phyloP scores from a whole-genome alignment of 2,113 vertebrate species.

The Eulemur macaco region DNA sequence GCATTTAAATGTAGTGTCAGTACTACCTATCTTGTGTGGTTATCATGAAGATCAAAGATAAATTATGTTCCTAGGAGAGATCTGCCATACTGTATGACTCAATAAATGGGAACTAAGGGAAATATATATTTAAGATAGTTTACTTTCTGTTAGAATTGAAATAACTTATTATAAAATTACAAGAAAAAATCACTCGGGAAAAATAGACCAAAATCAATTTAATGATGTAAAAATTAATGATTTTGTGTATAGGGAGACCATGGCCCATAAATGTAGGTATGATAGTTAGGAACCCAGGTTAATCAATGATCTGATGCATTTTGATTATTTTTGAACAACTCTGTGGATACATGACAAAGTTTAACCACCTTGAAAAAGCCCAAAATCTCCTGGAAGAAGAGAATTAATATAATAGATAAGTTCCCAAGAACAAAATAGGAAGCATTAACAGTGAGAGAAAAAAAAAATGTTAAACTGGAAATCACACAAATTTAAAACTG shows the following conservation, averaged over 20 bases:
- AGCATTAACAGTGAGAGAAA: neutral
- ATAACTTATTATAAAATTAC: neutral
- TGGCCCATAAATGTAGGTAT: neutral
- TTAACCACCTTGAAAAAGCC: neutral
- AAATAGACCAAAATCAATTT: neutral
- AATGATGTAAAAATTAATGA: neutral
- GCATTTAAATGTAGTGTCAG: neutral
- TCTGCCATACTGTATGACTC: neutral
- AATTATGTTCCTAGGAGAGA: neutral
- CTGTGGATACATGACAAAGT: neutral
- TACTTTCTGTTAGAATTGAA: slow-evolving; percentile 13
- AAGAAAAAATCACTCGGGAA: neutral
- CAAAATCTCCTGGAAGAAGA: neutral
- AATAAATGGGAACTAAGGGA: neutral
- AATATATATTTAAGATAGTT: neutral
- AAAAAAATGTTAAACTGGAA: neutral
- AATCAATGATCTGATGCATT: neutral
- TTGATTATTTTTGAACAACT: neutral
- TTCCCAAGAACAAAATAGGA: neutral
- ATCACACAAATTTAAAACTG: neutral
- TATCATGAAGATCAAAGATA: neutral
- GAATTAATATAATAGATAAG: neutral
- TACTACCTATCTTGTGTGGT: neutral
- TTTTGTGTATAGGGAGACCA: neutral
- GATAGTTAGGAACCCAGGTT: neutral